Evolutionary conservation across 35 echinoderm and acorn worm species (phyloP), one percentile per base, ranked within the genome.

Genomic region (Ophioderma brevispina): DNA sequence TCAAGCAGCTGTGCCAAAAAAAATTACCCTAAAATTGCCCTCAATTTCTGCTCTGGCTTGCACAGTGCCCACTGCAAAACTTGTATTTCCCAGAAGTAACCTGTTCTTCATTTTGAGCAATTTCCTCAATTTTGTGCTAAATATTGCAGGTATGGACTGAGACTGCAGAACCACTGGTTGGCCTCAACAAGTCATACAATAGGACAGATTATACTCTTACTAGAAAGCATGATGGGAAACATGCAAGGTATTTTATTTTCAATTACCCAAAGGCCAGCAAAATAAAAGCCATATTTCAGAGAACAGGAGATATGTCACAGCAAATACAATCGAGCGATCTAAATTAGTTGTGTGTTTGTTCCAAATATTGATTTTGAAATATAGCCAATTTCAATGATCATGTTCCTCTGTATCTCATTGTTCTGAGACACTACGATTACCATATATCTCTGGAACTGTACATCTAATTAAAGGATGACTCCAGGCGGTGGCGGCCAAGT

Each of bases 61-160:
- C n/a, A n/a, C n/a, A n/a, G n/a, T n/a, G n/a, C n/a, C n/a, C 31
- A 25, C 35, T 41, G 3, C 11, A 81, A 11, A 81, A 81, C 10
- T 46, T 89, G n/a, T 31, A 32, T 55, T 49, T 34, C 17, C 25
- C n/a, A 13, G 18, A 43, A 18, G 19, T 42, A 17, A 38, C 52
- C 36, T 35, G 1, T 38, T 82, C 1, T 11, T 30, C 37, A 33
- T 37, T 33, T 40, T 75, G 63, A 82, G 33, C 6, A 25, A 36
- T 35, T n/a, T 19, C 33, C 21, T 32, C 41, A 17, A 1, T 33
- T 78, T 35, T 31, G 36, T 37, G 37, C 77, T 33, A 76, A 32
- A 6, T 75, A n/a, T 87, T 1, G 36, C 35, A 95, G 84, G 84
- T 91, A 0, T 95, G 93, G 88, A 85, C 76, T 41, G 28, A 36